These are phyloP conservation scores for Drosophila buzzatii DNA, from an alignment of 2,888 invertebrate genomes.

Conservation along the genomic window DNA sequence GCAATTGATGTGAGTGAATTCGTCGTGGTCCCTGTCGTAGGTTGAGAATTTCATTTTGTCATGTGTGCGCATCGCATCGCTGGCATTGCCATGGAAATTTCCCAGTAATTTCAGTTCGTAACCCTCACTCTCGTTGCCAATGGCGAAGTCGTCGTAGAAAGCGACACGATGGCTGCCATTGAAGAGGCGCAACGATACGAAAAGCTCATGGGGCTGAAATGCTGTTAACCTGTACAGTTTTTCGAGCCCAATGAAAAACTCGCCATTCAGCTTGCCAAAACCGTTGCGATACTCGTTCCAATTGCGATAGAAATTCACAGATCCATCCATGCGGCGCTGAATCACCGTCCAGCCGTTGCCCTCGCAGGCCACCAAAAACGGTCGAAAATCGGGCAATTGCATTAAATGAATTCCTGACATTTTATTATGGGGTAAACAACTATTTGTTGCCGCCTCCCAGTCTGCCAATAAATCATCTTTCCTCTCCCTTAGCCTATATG, in stretches of 20 bases:
- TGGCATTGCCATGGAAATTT: conserved; percentile 88
- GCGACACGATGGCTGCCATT: conserved; percentile 87
- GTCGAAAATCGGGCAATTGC: conserved; percentile 82
- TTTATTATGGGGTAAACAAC: conserved; percentile 55
- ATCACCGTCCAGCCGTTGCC: conserved; percentile 87
- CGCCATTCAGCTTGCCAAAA: conserved; percentile 89
- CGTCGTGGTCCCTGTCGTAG: conserved; percentile 89
- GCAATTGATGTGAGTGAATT: conserved; percentile 88
- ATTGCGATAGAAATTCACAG: conserved; percentile 88
- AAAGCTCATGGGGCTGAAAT: conserved; percentile 86
- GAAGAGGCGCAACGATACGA: conserved; percentile 88
- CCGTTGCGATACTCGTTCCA: conserved; percentile 89
- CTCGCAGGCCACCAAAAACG: conserved; percentile 61
- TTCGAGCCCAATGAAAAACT: conserved; percentile 90
- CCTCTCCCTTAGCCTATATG: conserved; percentile 52
- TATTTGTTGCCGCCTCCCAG: conserved; percentile 66
- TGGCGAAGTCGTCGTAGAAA: conserved; percentile 88
- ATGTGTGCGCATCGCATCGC: conserved; percentile 89
- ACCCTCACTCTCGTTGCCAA: conserved; percentile 88
- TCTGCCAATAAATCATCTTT: conserved; percentile 67
- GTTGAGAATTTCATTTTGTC: conserved; percentile 89
- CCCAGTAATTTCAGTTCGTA: conserved; percentile 89
- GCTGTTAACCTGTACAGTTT: conserved; percentile 87
- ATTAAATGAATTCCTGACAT: conserved; percentile 58
- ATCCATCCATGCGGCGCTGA: conserved; percentile 89